Evolutionary conservation across 2,797 vertebrate species (phyloP), one percentile per base, ranked within the genome.

Genomic region (Syngnathus acus): DNA sequence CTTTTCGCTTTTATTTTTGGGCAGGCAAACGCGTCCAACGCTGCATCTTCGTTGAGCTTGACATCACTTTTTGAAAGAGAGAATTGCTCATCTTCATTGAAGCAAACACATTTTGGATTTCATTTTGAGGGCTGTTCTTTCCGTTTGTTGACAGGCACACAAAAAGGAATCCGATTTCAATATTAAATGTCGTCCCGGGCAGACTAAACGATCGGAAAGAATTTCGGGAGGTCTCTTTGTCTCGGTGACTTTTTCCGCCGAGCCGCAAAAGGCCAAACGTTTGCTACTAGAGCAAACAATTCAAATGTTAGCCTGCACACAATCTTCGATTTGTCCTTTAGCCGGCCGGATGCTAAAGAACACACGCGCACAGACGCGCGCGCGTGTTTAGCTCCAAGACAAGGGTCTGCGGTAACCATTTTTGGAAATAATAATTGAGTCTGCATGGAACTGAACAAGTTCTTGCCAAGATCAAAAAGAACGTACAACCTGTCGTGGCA

Each of bases 321-420:
- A 76, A 83, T 83, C 84, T 84, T 85, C 78, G 84, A 85, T 88
- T 87, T 86, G 86, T 89, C 88, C 84, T 90, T 90, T 91, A 72
- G 76, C 75, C 84, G 90, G 76, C 75, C 84, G 90, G 86, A 88
- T 86, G 75, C 79, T 84, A 82, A 72, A 72, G 72, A 11, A 60
- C 17, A n/a, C 40, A 11, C 21, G 5, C 40, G 6, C 13, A 3
- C n/a, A 9, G n/a, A n/a, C 10, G 2, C 4, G 4, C 21, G 14
- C 55, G 1, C 37, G 60, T 66, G 51, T 21, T 4, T 23, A 53
- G n/a, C 23, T 53, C 51, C 17, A 50, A 50, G 19, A 53, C 21
- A 21, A 16, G 13, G 16, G 13, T 53, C n/a, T 21, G 6, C 9
- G 1, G 4, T 21, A 9, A 9, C 9, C 8, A 53, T 21, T 53